Evolutionary conservation across 2,888 invertebrate species (phyloP).

Genomic region (Perizoma affinitatum): DNA sequence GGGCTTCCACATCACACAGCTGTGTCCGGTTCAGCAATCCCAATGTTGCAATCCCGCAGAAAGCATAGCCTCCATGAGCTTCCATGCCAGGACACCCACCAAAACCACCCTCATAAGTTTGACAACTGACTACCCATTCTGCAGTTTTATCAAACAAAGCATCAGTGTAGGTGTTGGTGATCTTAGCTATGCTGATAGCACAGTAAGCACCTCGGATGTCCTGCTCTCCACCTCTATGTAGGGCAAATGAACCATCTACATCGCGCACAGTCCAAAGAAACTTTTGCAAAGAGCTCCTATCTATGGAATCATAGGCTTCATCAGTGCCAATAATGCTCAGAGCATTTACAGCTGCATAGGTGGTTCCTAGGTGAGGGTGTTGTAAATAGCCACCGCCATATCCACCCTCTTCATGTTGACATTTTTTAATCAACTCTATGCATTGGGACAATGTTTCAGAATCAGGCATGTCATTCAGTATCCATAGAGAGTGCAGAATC

Average conservation of each 20-base stretch:
- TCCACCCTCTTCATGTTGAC: slow-evolving; percentile 92
- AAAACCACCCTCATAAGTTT: slow-evolving; percentile 99
- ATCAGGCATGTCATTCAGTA: slow-evolving; percentile 83
- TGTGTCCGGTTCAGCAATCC: slow-evolving; percentile 90
- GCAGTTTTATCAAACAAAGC: slow-evolving; percentile 93
- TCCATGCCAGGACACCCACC: slow-evolving; percentile 95
- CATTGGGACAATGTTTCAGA: slow-evolving; percentile 64
- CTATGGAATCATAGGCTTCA: slow-evolving; percentile 93
- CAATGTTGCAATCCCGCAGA: slow-evolving; percentile 97
- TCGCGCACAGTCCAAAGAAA: slow-evolving; percentile 92
- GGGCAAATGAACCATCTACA: slow-evolving; percentile 94
- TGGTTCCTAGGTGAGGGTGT: slow-evolving; percentile 96
- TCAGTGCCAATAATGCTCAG: slow-evolving; percentile 94
- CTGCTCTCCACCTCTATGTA: slow-evolving; percentile 96
- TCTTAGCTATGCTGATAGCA: slow-evolving; percentile 94
- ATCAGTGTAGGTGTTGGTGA: slow-evolving; percentile 91
- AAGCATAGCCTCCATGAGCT: slow-evolving; percentile 99
- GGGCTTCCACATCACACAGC: slow-evolving; percentile 89
- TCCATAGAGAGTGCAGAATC: slow-evolving; percentile 95
- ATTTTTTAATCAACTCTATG: slow-evolving; percentile 78
- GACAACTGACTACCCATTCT: slow-evolving; percentile 97
- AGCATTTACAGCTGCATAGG: slow-evolving; percentile 98
- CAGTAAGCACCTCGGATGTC: slow-evolving; percentile 99
- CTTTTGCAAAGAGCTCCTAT: slow-evolving; percentile 89
- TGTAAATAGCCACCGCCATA: slow-evolving; percentile 98